Conservation (phyloP, 1,140 invertebrate genomes). For the Diprion similis region DNA sequence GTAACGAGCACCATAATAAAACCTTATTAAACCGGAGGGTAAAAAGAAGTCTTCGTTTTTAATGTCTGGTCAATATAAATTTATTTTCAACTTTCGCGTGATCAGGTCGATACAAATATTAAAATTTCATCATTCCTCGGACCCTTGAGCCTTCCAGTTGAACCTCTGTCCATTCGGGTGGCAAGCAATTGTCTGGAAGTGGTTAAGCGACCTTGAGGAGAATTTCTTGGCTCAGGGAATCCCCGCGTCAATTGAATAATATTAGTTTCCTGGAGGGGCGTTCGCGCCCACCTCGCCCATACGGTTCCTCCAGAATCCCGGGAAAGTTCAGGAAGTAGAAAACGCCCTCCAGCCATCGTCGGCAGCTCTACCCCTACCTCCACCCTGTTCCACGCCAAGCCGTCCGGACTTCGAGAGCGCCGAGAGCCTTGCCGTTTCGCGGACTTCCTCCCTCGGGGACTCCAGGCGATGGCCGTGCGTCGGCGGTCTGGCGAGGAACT, state of each 20-base stretch:
- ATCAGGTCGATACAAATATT: no score
- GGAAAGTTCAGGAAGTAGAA: background rate
- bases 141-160: no score
- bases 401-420: constrained; percentile 13
- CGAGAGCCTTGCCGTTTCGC: background rate
- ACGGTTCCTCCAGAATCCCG: background rate
- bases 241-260: no score
- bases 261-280: no score
- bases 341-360: background rate
- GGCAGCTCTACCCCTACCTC: background rate
- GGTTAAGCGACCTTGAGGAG: background rate
- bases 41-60: background rate
- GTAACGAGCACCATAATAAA: no score
- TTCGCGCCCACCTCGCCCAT: background rate
- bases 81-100: no score
- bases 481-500: constrained; percentile 6
- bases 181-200: no score
- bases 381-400: background rate
- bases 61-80: no score
- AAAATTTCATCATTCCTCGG: no score
- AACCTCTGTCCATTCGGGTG: no score
- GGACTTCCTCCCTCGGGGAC: background rate
- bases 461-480: constrained; percentile 16
- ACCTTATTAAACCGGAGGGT: background rate
- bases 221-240: background rate